Base-by-base conservation (phyloP, 2,888 invertebrate species). In the Melinopterus prodromus region DNA sequence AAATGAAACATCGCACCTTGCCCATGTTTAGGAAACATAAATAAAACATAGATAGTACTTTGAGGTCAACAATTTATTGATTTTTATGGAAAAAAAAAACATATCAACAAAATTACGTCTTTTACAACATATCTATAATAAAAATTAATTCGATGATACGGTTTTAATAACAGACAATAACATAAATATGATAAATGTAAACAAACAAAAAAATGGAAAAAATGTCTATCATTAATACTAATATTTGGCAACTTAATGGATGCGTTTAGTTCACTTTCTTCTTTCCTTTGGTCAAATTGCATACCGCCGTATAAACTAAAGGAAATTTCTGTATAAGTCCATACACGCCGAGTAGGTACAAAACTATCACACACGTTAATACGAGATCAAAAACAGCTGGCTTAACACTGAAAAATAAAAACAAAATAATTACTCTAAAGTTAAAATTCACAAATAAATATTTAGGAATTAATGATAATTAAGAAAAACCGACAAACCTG, bases 301-400 rank as follows among this genome's bases (percentile, higher is more conserved):
- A 92, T 82, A 93, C 92, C 77, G 93, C 89, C 2, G 91, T 90
- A 88, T 95, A 95, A 81, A 94, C 90, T 6, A 89, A 86, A 9
- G 95, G 93, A 87, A 95, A 95, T 83, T 93, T 90, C 83, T 94
- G 94, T 80, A 98, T 93, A 12, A 94, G 91, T 85, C 96, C 92
- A 90, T 97, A 98, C n/a, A 98, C 92, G 6, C 94, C 86, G n/a
- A 93, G 92, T 78, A 99, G 92, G 89, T 99, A 99, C 35, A 93
- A 91, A 69, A 95, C 91, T 86, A 99, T 98, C 69, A 93, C 94
- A 81, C 96, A 89, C 0, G 98, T 98, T 14, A 99, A 92, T 85
- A 99, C 95, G 85, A 99, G 93, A 92, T 99, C 99, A 91, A 99
- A 99, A 79, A 99, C 95, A 9, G 99, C 99, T 82, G 99, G 99